A percentile compares a stretch with the other conserved stretches of the same genome.
Evolutionary conservation across 2,113 vertebrate species (phyloP).

Genomic region (Monopterus albus): DNA sequence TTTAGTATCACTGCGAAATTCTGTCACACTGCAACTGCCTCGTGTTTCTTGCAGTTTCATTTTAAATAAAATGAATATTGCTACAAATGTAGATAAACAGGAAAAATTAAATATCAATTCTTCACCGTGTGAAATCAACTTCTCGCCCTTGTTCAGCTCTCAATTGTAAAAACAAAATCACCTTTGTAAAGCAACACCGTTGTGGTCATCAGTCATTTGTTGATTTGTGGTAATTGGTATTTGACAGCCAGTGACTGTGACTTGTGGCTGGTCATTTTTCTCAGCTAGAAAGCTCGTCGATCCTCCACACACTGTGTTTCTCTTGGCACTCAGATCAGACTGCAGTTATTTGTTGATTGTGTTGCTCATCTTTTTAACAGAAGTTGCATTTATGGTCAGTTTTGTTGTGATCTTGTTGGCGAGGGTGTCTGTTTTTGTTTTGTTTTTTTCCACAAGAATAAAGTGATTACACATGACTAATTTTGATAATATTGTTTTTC

Average conservation of each 20-base stretch:
- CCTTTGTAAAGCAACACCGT: not conserved
- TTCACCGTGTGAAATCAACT: not conserved
- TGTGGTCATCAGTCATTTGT: not conserved
- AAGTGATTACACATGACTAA: too few species aligned
- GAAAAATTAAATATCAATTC: not conserved
- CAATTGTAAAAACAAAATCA: not conserved
- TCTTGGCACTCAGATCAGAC: not conserved
- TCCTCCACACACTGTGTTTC: not conserved
- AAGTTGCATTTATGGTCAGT: constrained; percentile 15
- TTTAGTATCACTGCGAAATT: not conserved
- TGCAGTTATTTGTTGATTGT: constrained; percentile 28
- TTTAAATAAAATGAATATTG: not conserved
- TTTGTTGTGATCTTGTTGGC: not conserved
- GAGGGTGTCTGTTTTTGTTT: too few species aligned
- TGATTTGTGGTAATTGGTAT: constrained; percentile 1
- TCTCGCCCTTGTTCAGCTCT: not conserved
- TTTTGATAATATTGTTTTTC: too few species aligned
- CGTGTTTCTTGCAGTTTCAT: not conserved
- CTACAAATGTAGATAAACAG: not conserved
- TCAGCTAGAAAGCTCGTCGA: not conserved
- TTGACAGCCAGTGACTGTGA: not conserved
- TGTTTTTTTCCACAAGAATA: too few species aligned
- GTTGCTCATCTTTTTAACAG: constrained; percentile 16
- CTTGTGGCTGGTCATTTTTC: not conserved
- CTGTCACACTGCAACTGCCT: not conserved